These are phyloP conservation scores for Limnephilus rhombicus DNA, from an alignment of 2,888 invertebrate species.

Conservation along the genomic window DNA sequence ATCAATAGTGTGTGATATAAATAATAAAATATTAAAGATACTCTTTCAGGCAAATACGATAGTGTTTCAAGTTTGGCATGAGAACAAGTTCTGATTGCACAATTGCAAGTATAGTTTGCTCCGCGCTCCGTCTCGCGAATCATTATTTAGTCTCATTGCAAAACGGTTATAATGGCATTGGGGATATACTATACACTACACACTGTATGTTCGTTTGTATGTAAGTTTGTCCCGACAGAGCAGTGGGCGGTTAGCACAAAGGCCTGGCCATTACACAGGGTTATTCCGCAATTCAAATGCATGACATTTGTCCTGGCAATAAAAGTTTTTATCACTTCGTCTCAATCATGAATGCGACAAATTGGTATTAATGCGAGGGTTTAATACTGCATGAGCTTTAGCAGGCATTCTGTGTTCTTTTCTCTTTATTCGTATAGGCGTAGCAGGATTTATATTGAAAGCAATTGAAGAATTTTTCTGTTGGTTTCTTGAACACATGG, in stretches of 20 bases:
- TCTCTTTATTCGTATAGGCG: not conserved
- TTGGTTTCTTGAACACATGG: too few species aligned
- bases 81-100: not conserved
- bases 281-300: conserved; percentile 53
- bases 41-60: too few species aligned
- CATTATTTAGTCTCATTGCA: conserved; percentile 27
- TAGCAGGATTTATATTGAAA: not conserved
- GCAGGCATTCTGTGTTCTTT: not conserved
- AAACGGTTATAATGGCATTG: conserved; percentile 8
- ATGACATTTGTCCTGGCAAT: conserved; percentile 62
- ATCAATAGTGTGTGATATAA: too few species aligned
- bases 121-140: conserved; percentile 3
- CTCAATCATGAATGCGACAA: conserved; percentile 43
- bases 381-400: conserved; percentile 6
- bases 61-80: not conserved
- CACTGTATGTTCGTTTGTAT: not conserved
- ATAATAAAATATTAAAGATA: too few species aligned
- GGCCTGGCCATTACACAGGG: conserved; percentile 23
- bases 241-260: conserved; percentile 48
- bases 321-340: conserved; percentile 54
- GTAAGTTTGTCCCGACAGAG: conserved; percentile 8
- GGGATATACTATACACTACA: not conserved
- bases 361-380: conserved; percentile 54
- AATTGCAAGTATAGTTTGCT: not conserved
- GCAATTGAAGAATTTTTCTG: not conserved